phyloP scores from a whole-genome alignment of 2,888 invertebrate genomes.

The Synanthedon myopaeformis region DNA sequence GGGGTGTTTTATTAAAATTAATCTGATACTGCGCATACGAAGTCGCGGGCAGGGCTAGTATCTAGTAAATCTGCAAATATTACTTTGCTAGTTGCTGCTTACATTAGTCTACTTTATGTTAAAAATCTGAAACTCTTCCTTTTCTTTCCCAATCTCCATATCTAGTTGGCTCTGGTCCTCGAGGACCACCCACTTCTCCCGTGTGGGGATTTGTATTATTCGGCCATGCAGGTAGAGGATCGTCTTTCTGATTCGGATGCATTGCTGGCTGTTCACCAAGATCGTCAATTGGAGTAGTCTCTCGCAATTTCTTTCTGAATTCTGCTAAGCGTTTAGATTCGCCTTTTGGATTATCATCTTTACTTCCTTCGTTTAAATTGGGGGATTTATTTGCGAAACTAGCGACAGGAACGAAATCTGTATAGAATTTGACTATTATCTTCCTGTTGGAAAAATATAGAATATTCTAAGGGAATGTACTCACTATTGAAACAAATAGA shows the following conservation, averaged over 20 bases:
- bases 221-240: constrained; percentile 87
- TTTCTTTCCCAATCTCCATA: constrained; percentile 99
- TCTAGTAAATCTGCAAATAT: too few relatives aligned
- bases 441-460: too few relatives aligned
- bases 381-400: not conserved
- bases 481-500: too few relatives aligned
- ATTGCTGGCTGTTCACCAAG: constrained; percentile 80
- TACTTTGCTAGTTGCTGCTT: too few relatives aligned
- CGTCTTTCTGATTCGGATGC: constrained; percentile 83
- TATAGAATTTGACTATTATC: not conserved
- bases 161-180: constrained; percentile 97
- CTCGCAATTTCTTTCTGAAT: constrained; percentile 81
- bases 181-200: constrained; percentile 95
- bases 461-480: too few relatives aligned
- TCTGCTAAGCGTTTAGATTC: constrained; percentile 70
- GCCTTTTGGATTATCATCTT: not conserved
- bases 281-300: constrained; percentile 76
- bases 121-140: constrained; percentile 96
- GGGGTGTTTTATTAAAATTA: too few relatives aligned
- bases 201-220: constrained; percentile 90
- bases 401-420: too few relatives aligned
- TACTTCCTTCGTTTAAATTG: not conserved
- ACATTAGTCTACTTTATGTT: constrained; percentile 14
- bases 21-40: too few relatives aligned
- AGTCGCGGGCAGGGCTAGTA: too few relatives aligned